Base-by-base conservation (phyloP, 2,113 vertebrate genomes). In the Pantherophis guttatus region DNA sequence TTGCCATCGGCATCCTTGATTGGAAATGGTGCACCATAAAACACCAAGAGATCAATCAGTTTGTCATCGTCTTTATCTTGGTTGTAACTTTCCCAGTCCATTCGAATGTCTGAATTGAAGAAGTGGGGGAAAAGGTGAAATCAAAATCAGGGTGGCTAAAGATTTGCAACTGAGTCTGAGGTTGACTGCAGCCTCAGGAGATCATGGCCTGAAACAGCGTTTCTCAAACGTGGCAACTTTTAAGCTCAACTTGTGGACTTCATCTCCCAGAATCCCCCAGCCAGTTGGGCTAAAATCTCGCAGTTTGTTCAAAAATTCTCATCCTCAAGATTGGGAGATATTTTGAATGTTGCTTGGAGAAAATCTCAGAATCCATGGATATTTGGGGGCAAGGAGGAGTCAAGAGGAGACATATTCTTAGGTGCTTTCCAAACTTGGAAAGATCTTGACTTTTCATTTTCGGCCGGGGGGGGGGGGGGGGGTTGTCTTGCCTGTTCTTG, bases 11-110 rank as follows among this genome's bases (percentile, higher is more conserved):
- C 55, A 70, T 98, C 98, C 93, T 97, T 96, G 57, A 96, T 94
- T 0, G 99, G 98, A 95, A 99, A 99, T 19, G 96, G 97, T 0
- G 98, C 97, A 86, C 98, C 98, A 0, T 97, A 99, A 0, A 97
- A 91, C 94, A 98, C 93, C 94, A 98, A 54, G 26, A 99, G 92
- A 86, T 99, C 99, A 94, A 99, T 94, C 92, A 99, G 94, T 90
- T 97, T 98, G 48, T 94, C 94, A 91, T 98, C 97, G 0, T 94
- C 96, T 33, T 92, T 85, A 26, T 98, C 98, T 0, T 97, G 90
- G 88, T 97, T 97, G 26, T 98, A 99, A 2, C 97, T 98, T 95
- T 98, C 95, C 98, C 98, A 99, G 97, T 99, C 98, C 96, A 99
- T 89, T 13, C 98, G 98, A 92, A 99, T 99, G 92, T 99, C 99